Conservation (phyloP, 2,113 vertebrate species). For the Gavia stellata region DNA sequence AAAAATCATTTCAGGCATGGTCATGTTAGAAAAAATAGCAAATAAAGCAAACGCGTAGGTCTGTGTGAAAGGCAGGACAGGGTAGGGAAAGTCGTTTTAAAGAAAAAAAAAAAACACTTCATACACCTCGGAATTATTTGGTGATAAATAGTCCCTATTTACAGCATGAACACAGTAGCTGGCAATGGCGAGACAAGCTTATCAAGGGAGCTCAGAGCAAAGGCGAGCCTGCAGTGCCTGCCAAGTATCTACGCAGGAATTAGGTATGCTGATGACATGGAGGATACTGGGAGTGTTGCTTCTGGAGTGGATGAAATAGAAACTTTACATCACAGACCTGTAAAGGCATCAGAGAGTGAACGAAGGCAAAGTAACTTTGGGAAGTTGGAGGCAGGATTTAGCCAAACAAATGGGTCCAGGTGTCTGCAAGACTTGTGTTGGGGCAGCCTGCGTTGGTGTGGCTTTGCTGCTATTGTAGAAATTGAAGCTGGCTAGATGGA, state of each 20-base stretch:
- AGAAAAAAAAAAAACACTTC: neutral
- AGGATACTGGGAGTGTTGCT: neutral
- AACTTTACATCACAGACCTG: neutral
- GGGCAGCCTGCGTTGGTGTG: neutral
- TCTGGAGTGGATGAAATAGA: neutral
- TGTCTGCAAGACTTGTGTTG: neutral
- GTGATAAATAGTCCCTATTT: neutral
- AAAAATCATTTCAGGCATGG: neutral
- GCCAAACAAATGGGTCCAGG: neutral
- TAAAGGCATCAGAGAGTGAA: neutral
- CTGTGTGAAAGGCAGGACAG: neutral
- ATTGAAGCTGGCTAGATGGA: neutral
- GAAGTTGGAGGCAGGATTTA: neutral
- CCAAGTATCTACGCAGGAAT: too few species aligned
- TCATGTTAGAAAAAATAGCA: neutral
- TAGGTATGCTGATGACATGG: neutral
- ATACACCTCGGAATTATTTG: neutral
- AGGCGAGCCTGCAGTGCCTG: neutral
- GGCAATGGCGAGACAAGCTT: neutral
- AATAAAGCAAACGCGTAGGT: neutral
- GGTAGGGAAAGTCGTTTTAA: neutral
- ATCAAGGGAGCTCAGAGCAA: neutral
- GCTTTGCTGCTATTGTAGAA: neutral
- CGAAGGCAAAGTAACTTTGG: neutral
- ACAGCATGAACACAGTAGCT: neutral